Percentiles rank a stretch among this genome's conserved stretches.
Conservation (phyloP, 1,140 invertebrate genomes). For the Diplogasteroides magnus region DNA sequence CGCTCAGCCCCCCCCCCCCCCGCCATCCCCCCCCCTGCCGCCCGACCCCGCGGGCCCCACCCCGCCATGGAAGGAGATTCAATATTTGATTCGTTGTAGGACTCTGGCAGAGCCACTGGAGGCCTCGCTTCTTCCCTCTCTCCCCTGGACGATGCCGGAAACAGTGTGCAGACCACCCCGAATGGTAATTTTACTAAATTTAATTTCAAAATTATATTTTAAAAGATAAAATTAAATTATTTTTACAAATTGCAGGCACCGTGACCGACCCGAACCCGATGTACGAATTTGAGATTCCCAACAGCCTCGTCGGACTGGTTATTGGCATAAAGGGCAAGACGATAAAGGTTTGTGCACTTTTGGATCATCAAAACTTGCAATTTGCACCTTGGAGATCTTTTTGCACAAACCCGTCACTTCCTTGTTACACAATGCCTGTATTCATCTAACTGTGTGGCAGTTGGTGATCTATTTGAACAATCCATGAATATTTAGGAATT, state of each 20-base stretch:
- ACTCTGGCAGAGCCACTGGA: constrained; percentile 35
- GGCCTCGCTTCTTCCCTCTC: constrained; percentile 32
- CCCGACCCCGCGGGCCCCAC: no score
- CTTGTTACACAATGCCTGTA: constrained; percentile 1
- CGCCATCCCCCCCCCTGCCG: no score
- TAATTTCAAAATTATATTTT: background rate
- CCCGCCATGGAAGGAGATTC: no score
- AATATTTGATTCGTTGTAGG: constrained; percentile 31
- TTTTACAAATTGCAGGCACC: background rate
- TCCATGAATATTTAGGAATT: constrained; percentile 54
- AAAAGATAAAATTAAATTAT: background rate
- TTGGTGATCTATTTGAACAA: no score
- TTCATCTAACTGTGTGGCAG: no score
- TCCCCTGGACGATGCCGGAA: constrained; percentile 15
- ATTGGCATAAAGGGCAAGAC: constrained; percentile 54
- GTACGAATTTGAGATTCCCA: constrained; percentile 55
- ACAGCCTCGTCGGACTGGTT: constrained; percentile 53
- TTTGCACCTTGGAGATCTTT: constrained; percentile 11
- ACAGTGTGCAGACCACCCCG: constrained; percentile 9
- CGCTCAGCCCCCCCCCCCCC: no score
- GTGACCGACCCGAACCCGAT: constrained; percentile 29
- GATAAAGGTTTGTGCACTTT: constrained; percentile 41
- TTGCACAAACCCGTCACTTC: constrained; percentile 2
- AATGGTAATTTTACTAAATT: background rate
- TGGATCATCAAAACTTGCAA: background rate